These are phyloP conservation scores for Ypsolopha sequella DNA, from an alignment of 2,888 invertebrate genomes.

Conservation along the genomic window DNA sequence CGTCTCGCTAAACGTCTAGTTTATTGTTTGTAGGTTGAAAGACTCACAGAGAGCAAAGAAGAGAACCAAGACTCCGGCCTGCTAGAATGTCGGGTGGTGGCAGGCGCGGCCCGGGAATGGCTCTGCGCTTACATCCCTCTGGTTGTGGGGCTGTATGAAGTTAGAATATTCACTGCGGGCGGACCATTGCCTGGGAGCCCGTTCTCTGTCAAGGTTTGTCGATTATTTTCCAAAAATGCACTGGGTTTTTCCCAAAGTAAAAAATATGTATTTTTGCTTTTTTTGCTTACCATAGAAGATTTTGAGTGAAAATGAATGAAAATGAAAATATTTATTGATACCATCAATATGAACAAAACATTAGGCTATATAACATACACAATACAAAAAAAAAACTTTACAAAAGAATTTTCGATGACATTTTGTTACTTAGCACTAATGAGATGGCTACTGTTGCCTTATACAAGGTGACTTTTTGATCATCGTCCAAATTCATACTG, in stretches of 20 bases:
- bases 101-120: constrained; percentile 82
- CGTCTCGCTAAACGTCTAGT: no score
- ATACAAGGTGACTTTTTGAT: no score
- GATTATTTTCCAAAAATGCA: not conserved
- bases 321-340: no score
- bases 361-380: no score
- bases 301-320: no score
- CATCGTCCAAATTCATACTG: no score
- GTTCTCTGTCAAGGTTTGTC: constrained; percentile 78
- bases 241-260: not conserved
- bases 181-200: constrained; percentile 83
- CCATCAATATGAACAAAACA: no score
- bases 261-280: no score
- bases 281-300: not conserved
- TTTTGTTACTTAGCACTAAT: no score
- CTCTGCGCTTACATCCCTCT: constrained; percentile 91
- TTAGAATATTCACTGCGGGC: constrained; percentile 79
- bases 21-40: constrained; percentile 41
- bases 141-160: constrained; percentile 92
- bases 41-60: constrained; percentile 49
- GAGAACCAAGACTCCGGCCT: constrained; percentile 45
- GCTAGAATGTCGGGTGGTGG: constrained; percentile 72
- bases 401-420: no score
- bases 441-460: no score
- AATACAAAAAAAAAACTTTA: no score